Evolutionary conservation across 1,140 invertebrate genomes (phyloP), one percentile per base, ranked within the genome.

Genomic region (Orchesella cincta): DNA sequence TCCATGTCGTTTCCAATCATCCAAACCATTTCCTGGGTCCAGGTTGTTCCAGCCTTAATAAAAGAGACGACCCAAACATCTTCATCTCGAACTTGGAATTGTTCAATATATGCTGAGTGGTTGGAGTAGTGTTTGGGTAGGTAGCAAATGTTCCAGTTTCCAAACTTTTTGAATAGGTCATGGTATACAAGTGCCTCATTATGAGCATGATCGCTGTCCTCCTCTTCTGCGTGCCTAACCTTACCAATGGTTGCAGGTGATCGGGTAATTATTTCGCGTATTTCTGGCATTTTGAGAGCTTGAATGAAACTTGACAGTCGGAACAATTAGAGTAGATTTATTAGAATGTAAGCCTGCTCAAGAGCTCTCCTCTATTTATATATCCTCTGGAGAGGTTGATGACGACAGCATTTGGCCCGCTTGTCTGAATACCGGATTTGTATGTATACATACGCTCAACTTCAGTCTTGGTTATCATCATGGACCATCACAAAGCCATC

Each of bases 11-110:
- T 86, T 1, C 81, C 84, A 54, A 90, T 86, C 57, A 87, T 85
- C 87, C 89, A 90, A 0, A 88, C 84, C 85, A 90, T 88, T 83
- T 90, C 89, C 80, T 89, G 87, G 0, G 86, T 87, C 89, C 89
- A 90, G 14, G 89, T 90, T 5, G 89, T 87, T 54, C 89, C 87
- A 78, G 93, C 93, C 81, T 93, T 89, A 0, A 93, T 93, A 87
- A 90, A 94, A 12, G 93, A 94, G 28, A 93, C 88, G 83, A 94
- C 85, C 92, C 92, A 94, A 0, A 93, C 88, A 82, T 95, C 93
- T 79, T 91, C 90, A 1, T 90, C 86, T 39, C 89, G 86, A 1
- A 94, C 87, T 0, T 82, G 83, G 77, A 85, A 84, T 67, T 85
- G 83, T 20, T 80, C 73, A 64, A 84, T 86, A 75, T 82, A 83